Conservation (phyloP, 2,888 invertebrate species). For the Drosophila demipolita region DNA sequence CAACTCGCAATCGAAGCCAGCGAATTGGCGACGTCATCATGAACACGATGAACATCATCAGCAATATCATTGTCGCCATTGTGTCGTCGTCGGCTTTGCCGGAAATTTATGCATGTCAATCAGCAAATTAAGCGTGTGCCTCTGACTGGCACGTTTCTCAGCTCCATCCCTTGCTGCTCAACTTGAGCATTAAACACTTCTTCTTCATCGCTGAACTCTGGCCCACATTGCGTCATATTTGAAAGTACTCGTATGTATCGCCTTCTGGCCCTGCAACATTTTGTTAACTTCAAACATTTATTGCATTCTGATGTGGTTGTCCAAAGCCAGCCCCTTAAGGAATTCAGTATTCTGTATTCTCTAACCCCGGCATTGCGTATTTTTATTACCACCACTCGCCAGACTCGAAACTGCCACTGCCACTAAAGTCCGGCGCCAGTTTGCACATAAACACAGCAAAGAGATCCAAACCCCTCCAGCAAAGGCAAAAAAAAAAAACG, state of each 20-base stretch:
- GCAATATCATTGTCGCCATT: constrained; percentile 38
- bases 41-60: constrained; percentile 15
- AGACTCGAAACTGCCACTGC: constrained; percentile 73
- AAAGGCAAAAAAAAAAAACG: constrained; percentile 15
- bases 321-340: constrained; percentile 21
- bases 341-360: constrained; percentile 36
- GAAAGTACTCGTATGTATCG: constrained; percentile 32
- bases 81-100: constrained; percentile 64
- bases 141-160: constrained; percentile 48
- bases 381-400: constrained; percentile 70
- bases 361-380: constrained; percentile 43
- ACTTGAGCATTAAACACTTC: background rate
- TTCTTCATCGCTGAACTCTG: constrained; percentile 1
- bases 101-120: constrained; percentile 80
- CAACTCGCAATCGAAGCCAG: constrained; percentile 47
- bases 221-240: constrained; percentile 57
- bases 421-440: constrained; percentile 77
- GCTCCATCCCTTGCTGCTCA: background rate
- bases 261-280: constrained; percentile 58
- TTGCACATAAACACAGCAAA: constrained; percentile 67
- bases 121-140: constrained; percentile 64
- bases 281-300: constrained; percentile 71
- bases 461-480: constrained; percentile 11
- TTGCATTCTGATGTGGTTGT: constrained; percentile 67
- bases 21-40: constrained; percentile 8